These are phyloP conservation scores for Catajapyx aquilonaris DNA, from an alignment of 1,140 invertebrate genomes.

Conservation along the genomic window DNA sequence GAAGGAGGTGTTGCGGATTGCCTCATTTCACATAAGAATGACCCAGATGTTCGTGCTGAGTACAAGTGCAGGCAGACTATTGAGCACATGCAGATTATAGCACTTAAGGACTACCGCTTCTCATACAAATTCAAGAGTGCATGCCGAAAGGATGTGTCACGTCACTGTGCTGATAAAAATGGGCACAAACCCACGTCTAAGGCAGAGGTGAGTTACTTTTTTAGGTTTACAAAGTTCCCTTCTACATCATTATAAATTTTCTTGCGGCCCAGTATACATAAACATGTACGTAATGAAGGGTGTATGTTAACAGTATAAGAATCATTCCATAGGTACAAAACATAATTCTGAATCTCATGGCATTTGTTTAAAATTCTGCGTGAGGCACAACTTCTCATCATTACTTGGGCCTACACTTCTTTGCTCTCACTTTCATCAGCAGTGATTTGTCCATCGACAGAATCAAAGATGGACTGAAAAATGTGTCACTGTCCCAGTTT, in stretches of 20 bases:
- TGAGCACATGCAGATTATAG: slow-evolving; percentile 82
- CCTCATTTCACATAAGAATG: slow-evolving; percentile 79
- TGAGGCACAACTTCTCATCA: too few relatives aligned
- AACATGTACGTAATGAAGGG: not conserved
- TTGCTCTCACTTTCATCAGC: too few relatives aligned
- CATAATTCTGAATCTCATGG: not conserved
- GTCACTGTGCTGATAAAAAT: slow-evolving; percentile 55
- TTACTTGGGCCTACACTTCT: too few relatives aligned
- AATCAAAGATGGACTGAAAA: too few relatives aligned
- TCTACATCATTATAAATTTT: slow-evolving; percentile 2
- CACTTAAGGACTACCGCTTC: slow-evolving; percentile 84
- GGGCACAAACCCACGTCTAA: slow-evolving; percentile 22
- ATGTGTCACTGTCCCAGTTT: too few relatives aligned
- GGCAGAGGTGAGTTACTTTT: too few relatives aligned
- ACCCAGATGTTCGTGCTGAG: slow-evolving; percentile 44
- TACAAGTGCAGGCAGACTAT: slow-evolving; percentile 78
- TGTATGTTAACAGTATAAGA: not conserved
- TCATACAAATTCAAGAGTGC: slow-evolving; percentile 88
- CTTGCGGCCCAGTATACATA: slow-evolving; percentile 1
- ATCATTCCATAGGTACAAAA: not conserved
- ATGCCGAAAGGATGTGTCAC: slow-evolving; percentile 61
- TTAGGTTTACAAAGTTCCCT: slow-evolving; percentile 16
- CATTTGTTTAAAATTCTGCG: slow-evolving; percentile 6
- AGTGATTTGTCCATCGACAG: too few relatives aligned
- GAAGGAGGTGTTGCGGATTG: slow-evolving; percentile 66